Percentiles rank a stretch among this genome's conserved stretches.
Evolutionary conservation across 1,140 invertebrate species (phyloP).

Genomic region (Holotrichia oblita): DNA sequence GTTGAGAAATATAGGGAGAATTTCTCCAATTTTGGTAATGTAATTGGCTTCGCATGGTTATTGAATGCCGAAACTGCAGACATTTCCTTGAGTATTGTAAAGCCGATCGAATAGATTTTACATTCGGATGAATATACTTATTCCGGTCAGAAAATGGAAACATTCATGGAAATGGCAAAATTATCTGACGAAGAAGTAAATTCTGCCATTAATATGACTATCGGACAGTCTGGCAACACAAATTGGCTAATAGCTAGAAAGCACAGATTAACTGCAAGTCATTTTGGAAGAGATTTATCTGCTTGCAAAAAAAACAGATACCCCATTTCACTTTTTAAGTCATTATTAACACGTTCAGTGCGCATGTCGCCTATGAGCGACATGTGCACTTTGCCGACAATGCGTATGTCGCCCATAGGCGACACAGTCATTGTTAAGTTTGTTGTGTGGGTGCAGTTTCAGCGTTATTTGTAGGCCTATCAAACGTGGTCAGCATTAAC

Average conservation of each 20-base stretch:
- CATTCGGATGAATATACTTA: neutral
- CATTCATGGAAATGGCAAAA: neutral
- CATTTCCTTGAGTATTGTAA: neutral
- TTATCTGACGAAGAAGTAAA: neutral
- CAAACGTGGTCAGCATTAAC: too few species aligned
- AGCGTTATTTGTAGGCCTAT: too few species aligned
- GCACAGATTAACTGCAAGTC: neutral
- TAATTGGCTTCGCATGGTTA: conserved; percentile 27
- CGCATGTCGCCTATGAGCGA: too few species aligned
- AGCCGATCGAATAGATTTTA: neutral
- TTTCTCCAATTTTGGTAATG: neutral
- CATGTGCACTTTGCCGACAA: too few species aligned
- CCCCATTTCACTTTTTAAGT: conserved; percentile 24
- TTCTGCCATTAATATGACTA: neutral
- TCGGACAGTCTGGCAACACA: neutral
- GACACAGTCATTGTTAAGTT: too few species aligned
- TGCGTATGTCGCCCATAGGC: too few species aligned
- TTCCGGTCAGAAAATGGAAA: conserved; percentile 5
- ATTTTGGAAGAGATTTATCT: too few species aligned
- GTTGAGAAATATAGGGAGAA: neutral
- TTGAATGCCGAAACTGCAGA: conserved; percentile 28
- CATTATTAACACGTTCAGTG: too few species aligned
- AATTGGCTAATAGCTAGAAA: conserved; percentile 39
- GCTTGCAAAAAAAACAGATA: neutral
- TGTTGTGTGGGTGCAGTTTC: too few species aligned